Conservation (phyloP, 2,888 invertebrate genomes). For the Colostygia pectinataria region DNA sequence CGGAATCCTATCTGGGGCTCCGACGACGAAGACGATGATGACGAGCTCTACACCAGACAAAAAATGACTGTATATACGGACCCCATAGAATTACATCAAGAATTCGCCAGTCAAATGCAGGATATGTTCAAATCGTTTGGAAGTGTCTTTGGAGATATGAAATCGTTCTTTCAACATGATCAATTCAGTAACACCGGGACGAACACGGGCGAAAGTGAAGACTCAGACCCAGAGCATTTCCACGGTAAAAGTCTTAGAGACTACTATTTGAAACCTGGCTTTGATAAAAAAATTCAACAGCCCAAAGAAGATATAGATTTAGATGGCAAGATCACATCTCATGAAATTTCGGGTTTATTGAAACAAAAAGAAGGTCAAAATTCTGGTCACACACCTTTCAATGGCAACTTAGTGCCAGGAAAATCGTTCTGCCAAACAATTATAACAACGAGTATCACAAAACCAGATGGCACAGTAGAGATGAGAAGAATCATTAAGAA, state of each 20-base stretch:
- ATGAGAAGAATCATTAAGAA: constrained; percentile 70
- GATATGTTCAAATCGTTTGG: constrained; percentile 68
- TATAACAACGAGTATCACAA: constrained; percentile 71
- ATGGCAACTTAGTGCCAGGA: constrained; percentile 59
- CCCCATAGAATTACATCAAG: constrained; percentile 54
- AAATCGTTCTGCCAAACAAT: constrained; percentile 69
- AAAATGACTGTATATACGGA: constrained; percentile 48
- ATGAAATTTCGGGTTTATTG: constrained; percentile 69
- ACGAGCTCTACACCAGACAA: constrained; percentile 66
- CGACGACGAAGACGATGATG: constrained; percentile 72
- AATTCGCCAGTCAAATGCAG: constrained; percentile 64
- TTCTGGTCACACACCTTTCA: constrained; percentile 46
- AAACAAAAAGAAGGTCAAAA: constrained; percentile 53
- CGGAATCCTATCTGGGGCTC: constrained; percentile 77
- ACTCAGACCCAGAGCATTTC: constrained; percentile 43
- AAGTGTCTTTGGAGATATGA: constrained; percentile 64
- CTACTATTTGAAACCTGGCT: constrained; percentile 74
- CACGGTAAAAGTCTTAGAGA: constrained; percentile 61
- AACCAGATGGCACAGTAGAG: constrained; percentile 70
- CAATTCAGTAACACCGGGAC: constrained; percentile 23
- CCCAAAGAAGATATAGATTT: constrained; percentile 62
- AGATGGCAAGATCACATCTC: constrained; percentile 72
- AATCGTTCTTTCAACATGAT: constrained; percentile 55
- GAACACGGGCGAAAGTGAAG: constrained; percentile 20
- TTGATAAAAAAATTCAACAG: constrained; percentile 46